Evolutionary conservation across 2,888 invertebrate genomes (phyloP), one percentile per base, ranked within the genome.

Genomic region (Amblyjoppa fuscipennis): DNA sequence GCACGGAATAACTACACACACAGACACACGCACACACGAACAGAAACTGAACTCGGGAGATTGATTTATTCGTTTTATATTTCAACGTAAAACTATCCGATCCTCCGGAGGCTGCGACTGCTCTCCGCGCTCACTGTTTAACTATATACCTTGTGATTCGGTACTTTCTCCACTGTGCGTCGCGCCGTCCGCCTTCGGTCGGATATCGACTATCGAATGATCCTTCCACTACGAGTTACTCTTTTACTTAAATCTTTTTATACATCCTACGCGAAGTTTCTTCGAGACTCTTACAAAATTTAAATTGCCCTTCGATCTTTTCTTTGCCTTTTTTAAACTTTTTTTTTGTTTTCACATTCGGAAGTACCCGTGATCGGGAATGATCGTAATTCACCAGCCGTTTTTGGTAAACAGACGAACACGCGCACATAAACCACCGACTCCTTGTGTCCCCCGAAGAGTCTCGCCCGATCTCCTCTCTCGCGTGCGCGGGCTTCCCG

Each of bases 121-220:
- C 45, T 76, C 51, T 76, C 49, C 38, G 53, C 76, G 66, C 45
- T 61, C 74, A 6, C 31, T 49, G 45, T 25, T 51, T 56, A 77
- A 69, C 83, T 87, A 69, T 66, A 66, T 68, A 80, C 78, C 76
- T 77, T 78, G 78, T 82, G 71, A 78, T 75, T 80, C 82, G 78
- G 61, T 84, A 82, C 85, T 87, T 82, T 87, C 86, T 84, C 83
- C 78, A 78, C 25, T 28, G 59, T 59, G 20, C 25, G 59, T 59
- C 86, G 76, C 75, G 64, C 34, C 31, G 38, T 64, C 25, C 45
- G 34, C 59, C 28, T 59, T 53, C 64, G n/a, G 6, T 38, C 7
- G n/a, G 16, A 38, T 38, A 64, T 64, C 38, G 64, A 34, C 64
- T 64, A 64, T 49, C 49, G 51, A 20, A 3, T 25, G 6, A 41